phyloP scores from a whole-genome alignment of 2,888 invertebrate species.

The Unio delphinus region DNA sequence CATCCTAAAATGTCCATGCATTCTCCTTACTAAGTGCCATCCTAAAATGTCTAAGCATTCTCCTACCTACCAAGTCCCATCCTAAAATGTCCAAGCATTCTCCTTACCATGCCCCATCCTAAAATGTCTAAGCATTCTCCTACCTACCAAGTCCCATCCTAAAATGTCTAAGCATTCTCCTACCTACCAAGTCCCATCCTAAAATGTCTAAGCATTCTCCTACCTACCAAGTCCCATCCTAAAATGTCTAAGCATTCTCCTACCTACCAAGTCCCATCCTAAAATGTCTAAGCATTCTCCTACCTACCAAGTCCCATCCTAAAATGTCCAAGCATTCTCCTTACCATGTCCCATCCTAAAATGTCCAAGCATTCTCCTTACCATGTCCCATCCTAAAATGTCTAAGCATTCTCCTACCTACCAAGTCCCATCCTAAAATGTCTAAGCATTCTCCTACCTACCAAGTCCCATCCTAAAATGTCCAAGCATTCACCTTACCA shows the following conservation, averaged over 20 bases:
- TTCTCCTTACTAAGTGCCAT: no score
- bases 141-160: constrained; percentile 37
- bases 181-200: constrained; percentile 37
- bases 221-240: constrained; percentile 36
- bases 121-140: background rate
- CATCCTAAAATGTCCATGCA: no score
- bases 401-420: constrained; percentile 24
- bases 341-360: constrained; percentile 27
- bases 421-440: constrained; percentile 18
- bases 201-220: background rate
- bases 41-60: no score
- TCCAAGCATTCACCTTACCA: constrained; percentile 23
- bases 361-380: constrained; percentile 16
- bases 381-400: constrained; percentile 18
- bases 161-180: background rate
- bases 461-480: constrained; percentile 17
- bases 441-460: constrained; percentile 24
- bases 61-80: background rate
- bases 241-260: background rate
- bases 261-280: constrained; percentile 37
- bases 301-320: constrained; percentile 36
- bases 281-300: background rate
- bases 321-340: constrained; percentile 6
- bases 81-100: no score
- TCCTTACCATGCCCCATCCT: no score